Percentiles rank a stretch among this genome's conserved stretches.
These are phyloP conservation scores for Enteromius mattozi DNA, from an alignment of 2,797 vertebrate genomes.

Conservation along the genomic window DNA sequence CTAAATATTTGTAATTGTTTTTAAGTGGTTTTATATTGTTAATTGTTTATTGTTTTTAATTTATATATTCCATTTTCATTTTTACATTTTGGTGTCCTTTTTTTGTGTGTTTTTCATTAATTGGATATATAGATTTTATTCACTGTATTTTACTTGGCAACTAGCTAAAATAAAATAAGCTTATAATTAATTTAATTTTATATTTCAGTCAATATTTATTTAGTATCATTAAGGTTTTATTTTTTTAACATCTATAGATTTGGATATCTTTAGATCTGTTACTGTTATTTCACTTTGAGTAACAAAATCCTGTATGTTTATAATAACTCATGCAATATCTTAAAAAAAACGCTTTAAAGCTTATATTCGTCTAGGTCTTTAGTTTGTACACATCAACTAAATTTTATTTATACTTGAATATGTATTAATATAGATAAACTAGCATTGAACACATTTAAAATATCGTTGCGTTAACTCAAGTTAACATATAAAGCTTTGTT, in stretches of 20 bases:
- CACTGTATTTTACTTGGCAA: not conserved
- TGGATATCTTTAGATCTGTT: too few species aligned
- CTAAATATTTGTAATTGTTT: not conserved
- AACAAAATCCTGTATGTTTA: not conserved
- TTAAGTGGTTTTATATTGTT: too few species aligned
- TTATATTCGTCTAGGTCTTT: not conserved
- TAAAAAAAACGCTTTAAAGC: not conserved
- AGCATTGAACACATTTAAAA: not conserved
- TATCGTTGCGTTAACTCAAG: not conserved
- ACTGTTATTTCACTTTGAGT: not conserved
- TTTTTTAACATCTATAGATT: too few species aligned
- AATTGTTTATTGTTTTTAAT: too few species aligned
- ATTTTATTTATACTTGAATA: not conserved
- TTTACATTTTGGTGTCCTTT: not conserved
- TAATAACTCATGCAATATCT: not conserved
- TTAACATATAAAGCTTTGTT: not conserved
- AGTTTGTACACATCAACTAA: not conserved
- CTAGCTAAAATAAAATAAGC: not conserved
- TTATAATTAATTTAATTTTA: too few species aligned
- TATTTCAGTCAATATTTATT: too few species aligned
- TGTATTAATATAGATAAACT: not conserved
- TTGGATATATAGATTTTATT: not conserved
- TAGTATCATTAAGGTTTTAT: not conserved
- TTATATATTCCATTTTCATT: not conserved
- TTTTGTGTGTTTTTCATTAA: not conserved